Percentiles rank a stretch among this genome's conserved stretches.
These are phyloP conservation scores for Platyrinchus mystaceus DNA, from an alignment of 2,797 vertebrate species.

Conservation along the genomic window DNA sequence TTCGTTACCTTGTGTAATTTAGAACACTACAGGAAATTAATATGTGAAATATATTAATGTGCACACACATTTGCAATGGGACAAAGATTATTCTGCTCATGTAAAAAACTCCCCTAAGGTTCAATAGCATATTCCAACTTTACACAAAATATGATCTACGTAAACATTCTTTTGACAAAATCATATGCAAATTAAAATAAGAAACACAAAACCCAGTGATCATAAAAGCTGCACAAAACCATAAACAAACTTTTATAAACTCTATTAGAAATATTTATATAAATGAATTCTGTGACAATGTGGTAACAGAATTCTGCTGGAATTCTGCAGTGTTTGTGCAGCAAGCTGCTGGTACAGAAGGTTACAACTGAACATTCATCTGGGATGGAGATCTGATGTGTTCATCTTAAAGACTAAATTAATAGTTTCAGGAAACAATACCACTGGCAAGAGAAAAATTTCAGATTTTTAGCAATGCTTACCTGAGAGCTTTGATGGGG, in stretches of 20 bases:
- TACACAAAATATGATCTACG: background rate
- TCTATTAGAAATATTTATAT: background rate
- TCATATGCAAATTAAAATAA: background rate
- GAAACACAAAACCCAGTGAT: background rate
- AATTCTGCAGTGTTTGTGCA: background rate
- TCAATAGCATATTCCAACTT: background rate
- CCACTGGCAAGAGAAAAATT: background rate
- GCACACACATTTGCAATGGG: background rate
- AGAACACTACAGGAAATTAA: background rate
- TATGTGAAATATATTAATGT: background rate
- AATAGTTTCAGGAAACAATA: background rate
- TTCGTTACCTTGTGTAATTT: background rate
- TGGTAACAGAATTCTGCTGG: background rate
- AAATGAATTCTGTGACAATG: background rate
- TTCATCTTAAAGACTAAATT: background rate
- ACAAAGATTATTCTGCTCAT: background rate
- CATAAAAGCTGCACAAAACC: background rate
- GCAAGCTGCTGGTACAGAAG: background rate
- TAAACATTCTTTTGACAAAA: background rate
- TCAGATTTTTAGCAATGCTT: background rate
- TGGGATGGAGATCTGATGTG: background rate
- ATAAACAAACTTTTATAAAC: background rate
- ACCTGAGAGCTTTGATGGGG: slow-evolving; percentile 87
- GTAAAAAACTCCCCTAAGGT: background rate
- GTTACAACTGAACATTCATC: background rate